These are phyloP conservation scores for Bombus difficillimus DNA, from an alignment of 1,140 invertebrate genomes.

Conservation along the genomic window DNA sequence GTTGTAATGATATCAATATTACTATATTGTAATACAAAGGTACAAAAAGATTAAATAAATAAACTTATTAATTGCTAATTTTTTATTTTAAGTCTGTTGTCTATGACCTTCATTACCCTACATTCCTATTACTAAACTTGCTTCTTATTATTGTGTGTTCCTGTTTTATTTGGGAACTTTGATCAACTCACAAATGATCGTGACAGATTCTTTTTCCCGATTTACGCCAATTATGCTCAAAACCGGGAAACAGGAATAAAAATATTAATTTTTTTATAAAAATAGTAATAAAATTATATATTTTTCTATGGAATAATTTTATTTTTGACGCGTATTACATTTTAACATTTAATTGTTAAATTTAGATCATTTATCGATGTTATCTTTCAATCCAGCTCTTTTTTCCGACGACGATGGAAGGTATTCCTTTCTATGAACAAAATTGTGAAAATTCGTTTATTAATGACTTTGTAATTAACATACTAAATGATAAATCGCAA, in stretches of 20 bases:
- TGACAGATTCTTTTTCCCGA: background rate
- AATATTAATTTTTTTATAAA: background rate
- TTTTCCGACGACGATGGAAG: slow-evolving; percentile 4
- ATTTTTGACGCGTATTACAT: slow-evolving; percentile 4
- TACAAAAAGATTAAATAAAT: background rate
- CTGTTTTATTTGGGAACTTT: background rate
- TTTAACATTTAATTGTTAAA: background rate
- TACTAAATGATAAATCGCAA: background rate
- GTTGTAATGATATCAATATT: background rate
- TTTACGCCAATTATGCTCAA: background rate
- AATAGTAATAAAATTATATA: background rate
- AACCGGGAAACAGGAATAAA: background rate
- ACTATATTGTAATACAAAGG: slow-evolving; percentile 20
- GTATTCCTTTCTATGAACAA: slow-evolving; percentile 10
- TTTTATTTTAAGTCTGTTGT: background rate
- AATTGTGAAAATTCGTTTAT: background rate
- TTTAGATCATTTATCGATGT: background rate
- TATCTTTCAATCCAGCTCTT: background rate
- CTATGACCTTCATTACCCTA: background rate
- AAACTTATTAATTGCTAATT: background rate
- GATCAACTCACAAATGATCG: background rate
- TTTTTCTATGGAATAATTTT: background rate
- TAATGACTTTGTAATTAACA: background rate
- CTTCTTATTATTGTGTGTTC: background rate
- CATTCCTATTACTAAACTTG: background rate